A percentile compares a stretch with the other conserved stretches of the same genome.
These are phyloP conservation scores for Drosophila jambulina DNA, from an alignment of 1,140 invertebrate species.

Conservation along the genomic window DNA sequence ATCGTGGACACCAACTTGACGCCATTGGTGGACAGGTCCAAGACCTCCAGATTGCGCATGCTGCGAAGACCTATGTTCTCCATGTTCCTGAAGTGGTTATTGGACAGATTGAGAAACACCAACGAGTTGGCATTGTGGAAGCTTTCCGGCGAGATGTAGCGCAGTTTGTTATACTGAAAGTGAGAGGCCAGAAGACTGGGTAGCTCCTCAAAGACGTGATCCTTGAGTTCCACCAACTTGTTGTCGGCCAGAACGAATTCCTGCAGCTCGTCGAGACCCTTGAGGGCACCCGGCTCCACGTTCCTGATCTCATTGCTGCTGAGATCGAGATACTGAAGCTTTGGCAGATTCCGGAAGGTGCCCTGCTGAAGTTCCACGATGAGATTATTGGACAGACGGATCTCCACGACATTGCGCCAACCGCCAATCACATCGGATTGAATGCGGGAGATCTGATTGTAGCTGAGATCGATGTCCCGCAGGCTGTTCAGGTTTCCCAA, in stretches of 20 bases:
- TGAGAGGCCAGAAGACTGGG: constrained; percentile 91
- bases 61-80: constrained; percentile 90
- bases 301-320: constrained; percentile 93
- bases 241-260: constrained; percentile 92
- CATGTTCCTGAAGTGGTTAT: constrained; percentile 90
- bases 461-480: constrained; percentile 90
- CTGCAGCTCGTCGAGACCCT: constrained; percentile 90
- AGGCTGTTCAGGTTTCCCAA: constrained; percentile 89
- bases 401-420: constrained; percentile 88
- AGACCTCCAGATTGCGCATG: constrained; percentile 91
- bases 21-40: constrained; percentile 92
- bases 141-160: constrained; percentile 90
- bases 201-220: constrained; percentile 91
- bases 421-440: constrained; percentile 89
- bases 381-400: constrained; percentile 90
- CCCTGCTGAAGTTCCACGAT: constrained; percentile 90
- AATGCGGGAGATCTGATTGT: constrained; percentile 91
- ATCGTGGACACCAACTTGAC: constrained; percentile 89
- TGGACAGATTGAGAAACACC: constrained; percentile 92
- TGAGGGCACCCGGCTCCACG: constrained; percentile 91
- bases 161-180: constrained; percentile 92
- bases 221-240: constrained; percentile 89
- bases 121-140: constrained; percentile 92
- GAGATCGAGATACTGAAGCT: constrained; percentile 90
- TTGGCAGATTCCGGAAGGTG: constrained; percentile 90